Evolutionary conservation across 2,888 invertebrate species (phyloP).

Genomic region (Aleiodes alternator): DNA sequence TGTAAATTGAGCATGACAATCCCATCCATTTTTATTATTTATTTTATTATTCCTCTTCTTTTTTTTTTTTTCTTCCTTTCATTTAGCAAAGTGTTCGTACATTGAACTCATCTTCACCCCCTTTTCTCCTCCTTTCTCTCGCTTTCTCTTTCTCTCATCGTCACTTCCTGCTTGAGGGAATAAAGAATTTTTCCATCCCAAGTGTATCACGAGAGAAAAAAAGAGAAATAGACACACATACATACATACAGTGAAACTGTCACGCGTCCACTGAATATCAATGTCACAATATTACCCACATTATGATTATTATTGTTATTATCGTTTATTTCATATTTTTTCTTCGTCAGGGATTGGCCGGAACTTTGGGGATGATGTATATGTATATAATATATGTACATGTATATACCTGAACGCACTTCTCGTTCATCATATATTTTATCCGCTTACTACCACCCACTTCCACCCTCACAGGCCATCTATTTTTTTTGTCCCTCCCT

Average conservation of each 20-base stretch:
- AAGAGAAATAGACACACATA: not conserved
- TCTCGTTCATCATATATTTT: constrained; percentile 19
- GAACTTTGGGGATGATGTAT: not conserved
- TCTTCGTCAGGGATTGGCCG: not conserved
- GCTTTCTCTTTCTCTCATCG: constrained; percentile 24
- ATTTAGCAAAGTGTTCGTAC: constrained; percentile 6
- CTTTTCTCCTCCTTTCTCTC: constrained; percentile 24
- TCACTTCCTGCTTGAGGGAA: constrained; percentile 50
- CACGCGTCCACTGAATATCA: not conserved
- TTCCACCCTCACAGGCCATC: not conserved
- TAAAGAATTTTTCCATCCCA: constrained; percentile 26
- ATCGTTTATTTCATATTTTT: constrained; percentile 20
- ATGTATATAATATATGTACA: too few relatives aligned
- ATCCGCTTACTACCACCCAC: constrained; percentile 17
- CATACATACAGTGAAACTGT: not conserved
- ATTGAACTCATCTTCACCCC: constrained; percentile 15
- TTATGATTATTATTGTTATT: not conserved
- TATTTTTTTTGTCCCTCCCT: not conserved
- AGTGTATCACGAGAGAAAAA: constrained; percentile 33
- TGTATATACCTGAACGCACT: not conserved
- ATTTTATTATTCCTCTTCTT: too few relatives aligned
- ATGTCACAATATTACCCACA: not conserved
- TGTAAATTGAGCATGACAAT: constrained; percentile 1
- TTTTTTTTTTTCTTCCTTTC: not conserved
- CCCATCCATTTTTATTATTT: not conserved